Evolutionary conservation across 1,140 invertebrate species (phyloP).

Genomic region (Campodea augens): DNA sequence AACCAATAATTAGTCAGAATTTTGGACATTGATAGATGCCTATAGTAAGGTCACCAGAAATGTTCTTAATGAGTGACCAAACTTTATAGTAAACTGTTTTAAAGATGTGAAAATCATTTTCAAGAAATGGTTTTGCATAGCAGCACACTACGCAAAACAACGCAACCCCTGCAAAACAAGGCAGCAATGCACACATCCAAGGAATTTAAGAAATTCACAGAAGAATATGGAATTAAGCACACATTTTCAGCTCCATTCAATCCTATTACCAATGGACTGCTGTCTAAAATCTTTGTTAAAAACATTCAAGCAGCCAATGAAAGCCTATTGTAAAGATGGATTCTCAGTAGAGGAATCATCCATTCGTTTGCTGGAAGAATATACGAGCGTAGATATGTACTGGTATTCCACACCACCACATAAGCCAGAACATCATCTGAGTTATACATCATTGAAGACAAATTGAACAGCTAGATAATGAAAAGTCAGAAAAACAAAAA

Average conservation of each 20-base stretch:
- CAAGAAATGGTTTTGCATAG: slow-evolving; percentile 13
- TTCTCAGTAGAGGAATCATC: slow-evolving; percentile 18
- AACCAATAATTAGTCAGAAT: slow-evolving; percentile 17
- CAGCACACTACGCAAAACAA: slow-evolving; percentile 15
- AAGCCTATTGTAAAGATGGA: slow-evolving; percentile 14
- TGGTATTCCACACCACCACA: slow-evolving; percentile 16
- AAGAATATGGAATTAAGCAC: slow-evolving; percentile 14
- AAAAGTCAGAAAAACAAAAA: too few species aligned
- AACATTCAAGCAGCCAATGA: slow-evolving; percentile 17
- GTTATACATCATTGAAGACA: slow-evolving; percentile 9
- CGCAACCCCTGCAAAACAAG: too few species aligned
- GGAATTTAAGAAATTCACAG: slow-evolving; percentile 15
- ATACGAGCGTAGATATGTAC: slow-evolving; percentile 16
- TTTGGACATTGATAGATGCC: slow-evolving; percentile 23
- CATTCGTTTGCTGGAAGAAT: slow-evolving; percentile 16
- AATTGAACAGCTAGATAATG: too few species aligned
- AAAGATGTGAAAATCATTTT: slow-evolving; percentile 14
- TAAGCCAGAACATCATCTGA: slow-evolving; percentile 13
- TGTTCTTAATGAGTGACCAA: slow-evolving; percentile 11
- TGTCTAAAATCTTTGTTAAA: slow-evolving; percentile 19
- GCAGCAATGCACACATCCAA: slow-evolving; percentile 15
- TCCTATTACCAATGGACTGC: slow-evolving; percentile 14
- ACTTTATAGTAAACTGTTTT: slow-evolving; percentile 7
- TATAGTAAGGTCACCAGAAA: slow-evolving; percentile 23
- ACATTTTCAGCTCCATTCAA: slow-evolving; percentile 13